phyloP scores from a whole-genome alignment of 2,797 vertebrate species.

The Coracias cyanogaster region DNA sequence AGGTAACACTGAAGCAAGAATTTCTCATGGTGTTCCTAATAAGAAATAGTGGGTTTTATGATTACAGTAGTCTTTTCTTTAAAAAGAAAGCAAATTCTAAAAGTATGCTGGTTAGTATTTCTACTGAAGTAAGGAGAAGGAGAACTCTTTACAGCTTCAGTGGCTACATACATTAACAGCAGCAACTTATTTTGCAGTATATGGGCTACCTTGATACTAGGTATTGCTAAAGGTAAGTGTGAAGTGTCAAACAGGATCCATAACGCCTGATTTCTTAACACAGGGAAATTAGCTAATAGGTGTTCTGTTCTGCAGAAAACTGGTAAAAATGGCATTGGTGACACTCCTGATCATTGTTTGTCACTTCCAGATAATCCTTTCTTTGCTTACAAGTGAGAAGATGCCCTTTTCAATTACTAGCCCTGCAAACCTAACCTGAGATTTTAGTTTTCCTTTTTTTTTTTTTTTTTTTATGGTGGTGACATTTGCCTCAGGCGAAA shows the following conservation, averaged over 20 bases:
- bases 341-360: background rate
- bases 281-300: background rate
- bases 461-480: background rate
- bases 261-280: background rate
- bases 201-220: background rate
- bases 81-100: background rate
- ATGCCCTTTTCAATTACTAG: background rate
- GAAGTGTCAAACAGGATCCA: background rate
- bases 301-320: background rate
- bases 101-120: background rate
- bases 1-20: background rate
- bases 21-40: background rate
- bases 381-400: constrained; percentile 37
- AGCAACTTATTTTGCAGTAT: background rate
- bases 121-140: background rate
- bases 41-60: constrained; percentile 6
- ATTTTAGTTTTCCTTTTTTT: background rate
- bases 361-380: constrained; percentile 25
- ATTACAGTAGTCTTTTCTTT: background rate
- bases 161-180: background rate
- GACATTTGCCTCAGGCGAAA: background rate
- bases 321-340: background rate
- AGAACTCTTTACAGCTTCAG: background rate
- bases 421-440: background rate
- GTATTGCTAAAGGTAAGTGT: constrained; percentile 32